Conservation (phyloP, 2,797 vertebrate genomes). For the Myotis myotis region DNA sequence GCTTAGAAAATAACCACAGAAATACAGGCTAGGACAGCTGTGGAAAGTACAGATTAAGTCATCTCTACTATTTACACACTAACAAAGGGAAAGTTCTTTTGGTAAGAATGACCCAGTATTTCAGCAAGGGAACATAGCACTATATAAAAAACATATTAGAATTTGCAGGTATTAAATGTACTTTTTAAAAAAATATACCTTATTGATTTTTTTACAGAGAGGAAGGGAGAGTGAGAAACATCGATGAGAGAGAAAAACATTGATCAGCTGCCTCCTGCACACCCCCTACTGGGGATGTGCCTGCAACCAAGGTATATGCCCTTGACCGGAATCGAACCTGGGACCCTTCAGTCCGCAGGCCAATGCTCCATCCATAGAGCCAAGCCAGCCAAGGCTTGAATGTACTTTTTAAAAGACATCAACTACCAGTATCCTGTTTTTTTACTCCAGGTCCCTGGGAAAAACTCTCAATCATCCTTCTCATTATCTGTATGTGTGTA, state of each 20-base stretch:
- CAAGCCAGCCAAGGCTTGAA: not conserved
- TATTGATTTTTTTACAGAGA: no score
- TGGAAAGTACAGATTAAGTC: not conserved
- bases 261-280: no score
- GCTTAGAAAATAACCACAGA: not conserved
- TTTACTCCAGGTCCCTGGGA: not conserved
- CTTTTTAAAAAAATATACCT: not conserved
- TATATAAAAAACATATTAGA: not conserved
- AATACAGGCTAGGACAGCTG: not conserved
- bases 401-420: not conserved
- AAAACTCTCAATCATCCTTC: not conserved
- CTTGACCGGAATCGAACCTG: no score
- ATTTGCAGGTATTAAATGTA: not conserved
- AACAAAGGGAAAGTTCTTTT: not conserved
- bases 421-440: not conserved
- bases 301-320: no score
- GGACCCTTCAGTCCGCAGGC: no score
- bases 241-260: no score
- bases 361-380: no score
- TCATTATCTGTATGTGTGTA: not conserved
- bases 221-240: no score
- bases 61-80: not conserved
- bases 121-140: not conserved
- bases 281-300: no score
- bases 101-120: not conserved